Evolutionary conservation across 2,113 vertebrate species (phyloP), one percentile per base, ranked within the genome.

Genomic region (Pterophyllum scalare): DNA sequence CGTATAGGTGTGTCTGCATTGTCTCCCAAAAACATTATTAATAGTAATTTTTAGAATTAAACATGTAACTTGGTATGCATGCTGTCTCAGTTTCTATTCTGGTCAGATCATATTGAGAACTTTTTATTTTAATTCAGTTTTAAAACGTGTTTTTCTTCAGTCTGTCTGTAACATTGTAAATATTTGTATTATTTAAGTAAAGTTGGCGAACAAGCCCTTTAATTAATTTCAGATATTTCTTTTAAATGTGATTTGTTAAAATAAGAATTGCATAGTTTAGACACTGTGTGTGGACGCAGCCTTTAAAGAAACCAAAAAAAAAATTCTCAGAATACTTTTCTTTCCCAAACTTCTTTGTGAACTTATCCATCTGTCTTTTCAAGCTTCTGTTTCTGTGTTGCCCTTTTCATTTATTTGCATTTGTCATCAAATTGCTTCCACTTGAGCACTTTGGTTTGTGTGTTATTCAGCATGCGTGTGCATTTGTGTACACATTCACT

Each of bases 341-440:
- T 3, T 10, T 31, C 31, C 17, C n/a, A 52, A 17, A 20, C 49
- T 49, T 60, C 24, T 60, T 3, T 52, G 35, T 49, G 22, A 28
- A 28, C 19, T 9, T 75, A 7, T 35, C 7, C 22, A 17, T 54
- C 11, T 59, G 7, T 35, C 54, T 78, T 70, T 14, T 12, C 28
- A 58, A 20, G 52, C 43, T 67, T 59, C 74, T 43, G 75, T 65
- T 62, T 75, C 31, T 19, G 9, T 4, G 22, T 75, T 49, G 2
- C 7, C 56, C 0, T 5, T 54, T 79, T 56, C 28, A 57, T 35
- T 26, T 13, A 60, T 77, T 43, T 62, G 22, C 35, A 12, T 77
- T 60, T 59, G 40, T 78, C 43, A 70, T 19, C 61, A 19, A 26
- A 17, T 58, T 22, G 52, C 67, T 87, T 83, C 67, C 54, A 58